phyloP scores from a whole-genome alignment of 2,113 vertebrate genomes.

The Melanerpes formicivorus region DNA sequence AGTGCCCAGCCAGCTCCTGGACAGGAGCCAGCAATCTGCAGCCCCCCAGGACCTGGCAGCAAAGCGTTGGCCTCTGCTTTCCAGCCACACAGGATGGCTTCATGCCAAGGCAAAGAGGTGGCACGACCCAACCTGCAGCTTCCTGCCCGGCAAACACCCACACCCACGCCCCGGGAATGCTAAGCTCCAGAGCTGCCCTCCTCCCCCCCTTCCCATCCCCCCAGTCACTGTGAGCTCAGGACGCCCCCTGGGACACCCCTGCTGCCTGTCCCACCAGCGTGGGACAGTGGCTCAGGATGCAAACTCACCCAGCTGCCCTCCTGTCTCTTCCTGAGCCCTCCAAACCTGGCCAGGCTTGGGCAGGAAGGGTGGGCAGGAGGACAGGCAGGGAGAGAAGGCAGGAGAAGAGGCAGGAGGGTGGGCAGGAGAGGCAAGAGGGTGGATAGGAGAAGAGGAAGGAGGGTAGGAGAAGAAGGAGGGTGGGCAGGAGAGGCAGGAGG shows the following conservation, averaged over 20 bases:
- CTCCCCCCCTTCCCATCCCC: neutral
- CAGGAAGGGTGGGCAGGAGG: neutral
- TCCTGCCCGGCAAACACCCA: neutral
- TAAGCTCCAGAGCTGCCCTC: neutral
- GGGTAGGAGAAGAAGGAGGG: too few relatives aligned
- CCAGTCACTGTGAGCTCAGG: neutral
- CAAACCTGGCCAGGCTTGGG: neutral
- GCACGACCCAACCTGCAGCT: neutral
- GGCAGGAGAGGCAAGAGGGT: neutral
- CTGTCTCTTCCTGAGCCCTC: neutral
- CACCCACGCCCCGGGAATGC: neutral
- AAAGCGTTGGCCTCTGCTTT: neutral
- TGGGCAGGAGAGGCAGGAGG: too few relatives aligned
- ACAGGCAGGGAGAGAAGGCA: neutral
- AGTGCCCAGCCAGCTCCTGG: neutral
- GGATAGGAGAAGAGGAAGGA: too few relatives aligned
- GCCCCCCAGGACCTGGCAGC: neutral
- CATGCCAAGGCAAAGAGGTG: neutral
- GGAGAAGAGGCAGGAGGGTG: neutral
- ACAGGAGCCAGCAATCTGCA: neutral
- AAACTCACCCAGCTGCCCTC: neutral
- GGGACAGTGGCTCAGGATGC: neutral
- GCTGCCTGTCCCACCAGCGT: neutral
- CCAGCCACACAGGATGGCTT: neutral
- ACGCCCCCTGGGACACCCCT: neutral